Base-by-base conservation (phyloP, 2,797 vertebrate genomes). In the Vespertilio murinus region DNA sequence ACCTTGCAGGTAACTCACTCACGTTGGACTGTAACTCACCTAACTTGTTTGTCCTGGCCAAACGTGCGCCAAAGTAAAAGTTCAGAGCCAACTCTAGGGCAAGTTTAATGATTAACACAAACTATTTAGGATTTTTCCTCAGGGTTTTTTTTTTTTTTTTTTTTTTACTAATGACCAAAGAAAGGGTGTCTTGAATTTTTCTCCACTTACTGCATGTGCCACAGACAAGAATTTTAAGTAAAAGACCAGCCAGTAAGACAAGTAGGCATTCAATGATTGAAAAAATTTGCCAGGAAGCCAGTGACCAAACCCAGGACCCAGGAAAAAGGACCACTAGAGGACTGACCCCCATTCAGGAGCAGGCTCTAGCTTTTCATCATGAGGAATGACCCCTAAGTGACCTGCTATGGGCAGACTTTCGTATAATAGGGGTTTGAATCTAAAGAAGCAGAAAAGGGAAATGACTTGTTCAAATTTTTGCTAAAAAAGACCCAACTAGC, bases 91-190 rank as follows among this genome's bases (percentile, higher is more conserved):
- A 94, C 95, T 93, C 79, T 2, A 33, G 73, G 61, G 65, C 54
- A 86, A 49, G 96, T 52, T 98, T 98, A 98, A 98, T 98, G 59
- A 98, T 98, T 98, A 98, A 98, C 94, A 54, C 40, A 77, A 98
- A 40, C 86, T 82, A 95, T 91, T 95, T 83, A 61, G 90, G 74
- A 69, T 96, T 79, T 84, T 90, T 75, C 81, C 94, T 96, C 23
- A 35, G 91, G 84, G 17, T 6, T 6, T 67, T 95, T 75, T 95
- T 70, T 95, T 75, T 95, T 49, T 6, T 6, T 67, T 95, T 75
- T 95, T 70, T 95, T 75, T 95, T 59, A 78, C 89, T 70, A 91
- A 96, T 42, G 20, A 92, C 30, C 45, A 56, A 40, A 71, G 77
- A 59, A 42, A 56, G 45, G 89, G 2, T 45, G 45, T 87, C 6